Evolutionary conservation across 2,113 vertebrate genomes (phyloP).

Genomic region (Cisticola juncidis): DNA sequence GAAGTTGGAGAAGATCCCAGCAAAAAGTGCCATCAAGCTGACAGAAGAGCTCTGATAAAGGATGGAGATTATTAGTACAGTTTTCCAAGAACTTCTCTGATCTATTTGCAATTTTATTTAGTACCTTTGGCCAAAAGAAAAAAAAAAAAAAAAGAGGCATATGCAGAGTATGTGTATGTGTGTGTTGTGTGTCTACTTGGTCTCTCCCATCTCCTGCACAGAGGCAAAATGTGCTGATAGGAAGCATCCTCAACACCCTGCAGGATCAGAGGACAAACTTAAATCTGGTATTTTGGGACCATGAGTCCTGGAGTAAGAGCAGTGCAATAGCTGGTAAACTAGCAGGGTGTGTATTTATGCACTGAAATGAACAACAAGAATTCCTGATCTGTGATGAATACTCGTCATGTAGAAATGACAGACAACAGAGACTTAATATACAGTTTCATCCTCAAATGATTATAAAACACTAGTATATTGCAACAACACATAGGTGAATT

Average conservation of each 20-base stretch:
- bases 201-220: not conserved
- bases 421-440: not conserved
- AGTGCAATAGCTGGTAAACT: not conserved
- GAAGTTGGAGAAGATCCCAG: not conserved
- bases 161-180: not conserved
- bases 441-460: not conserved
- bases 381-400: not conserved
- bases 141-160: not conserved
- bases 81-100: not conserved
- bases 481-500: not conserved
- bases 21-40: not conserved
- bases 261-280: not conserved
- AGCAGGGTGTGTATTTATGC: not conserved
- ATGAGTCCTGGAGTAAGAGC: not conserved
- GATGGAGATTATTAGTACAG: not conserved
- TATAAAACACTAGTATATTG: not conserved
- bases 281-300: rapidly evolving
- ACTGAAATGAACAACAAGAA: not conserved
- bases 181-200: not conserved
- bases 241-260: not conserved
- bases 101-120: not conserved
- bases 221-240: not conserved
- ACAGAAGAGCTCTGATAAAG: not conserved
- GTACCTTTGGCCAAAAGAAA: not conserved
- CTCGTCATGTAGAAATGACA: not conserved